These are phyloP conservation scores for Odocoileus hemionus DNA, from an alignment of 2,113 vertebrate species.

Conservation along the genomic window DNA sequence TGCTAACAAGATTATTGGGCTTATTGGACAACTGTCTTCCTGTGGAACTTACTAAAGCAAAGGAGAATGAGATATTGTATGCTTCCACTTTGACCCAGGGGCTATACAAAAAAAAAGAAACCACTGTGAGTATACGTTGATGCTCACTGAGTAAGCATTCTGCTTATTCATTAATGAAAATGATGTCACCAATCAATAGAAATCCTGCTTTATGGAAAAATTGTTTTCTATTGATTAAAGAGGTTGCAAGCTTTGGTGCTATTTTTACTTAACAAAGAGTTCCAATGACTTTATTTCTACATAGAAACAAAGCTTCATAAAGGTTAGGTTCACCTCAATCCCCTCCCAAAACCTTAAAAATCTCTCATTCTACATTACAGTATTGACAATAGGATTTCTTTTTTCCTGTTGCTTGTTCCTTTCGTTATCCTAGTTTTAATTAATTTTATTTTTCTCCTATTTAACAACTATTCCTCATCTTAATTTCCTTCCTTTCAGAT, in stretches of 20 bases:
- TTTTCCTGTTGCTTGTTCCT: neutral
- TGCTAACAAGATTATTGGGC: neutral
- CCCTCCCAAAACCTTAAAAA: neutral
- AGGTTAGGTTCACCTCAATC: neutral
- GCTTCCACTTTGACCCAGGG: neutral
- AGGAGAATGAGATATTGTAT: neutral
- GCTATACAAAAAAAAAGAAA: neutral
- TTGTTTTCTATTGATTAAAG: conserved; percentile 53
- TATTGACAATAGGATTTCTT: neutral
- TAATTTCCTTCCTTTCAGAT: neutral
- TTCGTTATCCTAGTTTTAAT: neutral
- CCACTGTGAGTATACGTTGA: neutral
- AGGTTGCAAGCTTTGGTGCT: neutral
- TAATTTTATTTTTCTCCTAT: neutral
- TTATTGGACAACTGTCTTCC: neutral
- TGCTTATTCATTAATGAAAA: conserved; percentile 30
- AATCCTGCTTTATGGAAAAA: conserved; percentile 49
- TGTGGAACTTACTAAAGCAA: neutral
- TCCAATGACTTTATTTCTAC: neutral
- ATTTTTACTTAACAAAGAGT: conserved; percentile 28
- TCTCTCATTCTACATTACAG: neutral
- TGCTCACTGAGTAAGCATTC: neutral
- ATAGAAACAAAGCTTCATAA: neutral
- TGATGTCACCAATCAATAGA: conserved; percentile 41
- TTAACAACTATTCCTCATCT: neutral